phyloP scores from a whole-genome alignment of 2,113 vertebrate genomes.

The Parus major region DNA sequence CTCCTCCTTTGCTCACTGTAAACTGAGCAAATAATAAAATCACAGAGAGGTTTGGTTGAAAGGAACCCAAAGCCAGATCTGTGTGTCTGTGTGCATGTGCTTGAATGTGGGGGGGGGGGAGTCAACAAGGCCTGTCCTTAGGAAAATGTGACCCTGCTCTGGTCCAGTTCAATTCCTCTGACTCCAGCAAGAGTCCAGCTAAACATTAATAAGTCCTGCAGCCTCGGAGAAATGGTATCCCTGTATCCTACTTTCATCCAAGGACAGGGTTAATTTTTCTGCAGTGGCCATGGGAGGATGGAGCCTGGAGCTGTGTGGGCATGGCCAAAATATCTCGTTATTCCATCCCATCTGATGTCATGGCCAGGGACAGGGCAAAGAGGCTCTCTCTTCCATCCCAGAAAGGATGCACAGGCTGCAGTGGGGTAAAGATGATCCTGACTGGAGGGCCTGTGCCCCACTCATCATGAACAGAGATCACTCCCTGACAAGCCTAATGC shows the following conservation, averaged over 20 bases:
- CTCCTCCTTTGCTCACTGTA: background rate
- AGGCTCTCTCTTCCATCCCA: background rate
- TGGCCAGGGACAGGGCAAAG: background rate
- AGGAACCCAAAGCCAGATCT: background rate
- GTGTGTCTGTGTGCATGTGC: background rate
- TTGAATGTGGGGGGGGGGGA: accelerated
- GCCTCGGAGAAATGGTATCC: background rate
- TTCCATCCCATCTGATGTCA: background rate
- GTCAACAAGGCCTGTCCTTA: accelerated
- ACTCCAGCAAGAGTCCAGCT: background rate
- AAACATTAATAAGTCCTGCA: background rate
- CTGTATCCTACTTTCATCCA: background rate
- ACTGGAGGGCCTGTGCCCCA: background rate
- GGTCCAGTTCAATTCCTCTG: background rate
- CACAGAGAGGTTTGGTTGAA: background rate
- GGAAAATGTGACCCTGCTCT: background rate
- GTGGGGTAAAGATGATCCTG: background rate
- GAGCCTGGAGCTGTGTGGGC: background rate
- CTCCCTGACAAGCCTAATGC: background rate
- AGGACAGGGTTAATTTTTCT: background rate
- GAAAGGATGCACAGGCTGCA: accelerated
- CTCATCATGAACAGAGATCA: background rate
- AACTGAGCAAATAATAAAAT: background rate
- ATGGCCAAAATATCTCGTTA: accelerated
- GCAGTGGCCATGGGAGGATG: too few relatives aligned